These are phyloP conservation scores for Carettochelys insculpta DNA, from an alignment of 2,113 vertebrate species.

Conservation along the genomic window DNA sequence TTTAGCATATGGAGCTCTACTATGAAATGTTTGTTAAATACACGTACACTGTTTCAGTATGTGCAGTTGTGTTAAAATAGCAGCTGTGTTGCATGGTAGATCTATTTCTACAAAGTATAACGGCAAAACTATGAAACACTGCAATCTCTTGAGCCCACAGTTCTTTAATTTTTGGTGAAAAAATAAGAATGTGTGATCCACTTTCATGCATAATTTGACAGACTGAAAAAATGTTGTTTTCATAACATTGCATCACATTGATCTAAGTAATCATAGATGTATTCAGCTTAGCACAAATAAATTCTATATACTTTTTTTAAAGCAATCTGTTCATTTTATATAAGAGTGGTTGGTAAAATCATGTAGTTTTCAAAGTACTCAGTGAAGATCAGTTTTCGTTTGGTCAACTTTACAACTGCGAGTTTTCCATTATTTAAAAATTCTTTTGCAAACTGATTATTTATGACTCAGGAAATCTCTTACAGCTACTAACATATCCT, in stretches of 20 bases:
- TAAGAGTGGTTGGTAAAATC: background rate
- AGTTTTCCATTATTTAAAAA: conserved; percentile 13
- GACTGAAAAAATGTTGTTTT: conserved; percentile 11
- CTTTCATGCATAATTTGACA: background rate
- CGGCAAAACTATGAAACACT: background rate
- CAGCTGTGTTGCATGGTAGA: background rate
- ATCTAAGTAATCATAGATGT: background rate
- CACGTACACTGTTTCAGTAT: background rate
- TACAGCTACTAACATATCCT: background rate
- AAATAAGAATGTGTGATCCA: background rate
- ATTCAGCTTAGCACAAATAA: background rate
- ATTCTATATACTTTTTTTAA: background rate
- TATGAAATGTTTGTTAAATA: accelerated
- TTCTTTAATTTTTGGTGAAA: background rate
- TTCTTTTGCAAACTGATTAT: background rate
- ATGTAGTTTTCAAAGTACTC: background rate
- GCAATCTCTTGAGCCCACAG: too few species aligned
- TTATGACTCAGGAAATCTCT: background rate
- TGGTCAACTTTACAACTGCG: background rate
- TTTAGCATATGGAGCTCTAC: accelerated
- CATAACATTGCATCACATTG: background rate
- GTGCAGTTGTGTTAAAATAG: background rate
- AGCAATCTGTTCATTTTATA: background rate
- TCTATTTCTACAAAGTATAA: background rate
- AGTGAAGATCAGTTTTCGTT: background rate